Conservation (phyloP, 1,140 invertebrate species). For the Marisa cornuarietis region DNA sequence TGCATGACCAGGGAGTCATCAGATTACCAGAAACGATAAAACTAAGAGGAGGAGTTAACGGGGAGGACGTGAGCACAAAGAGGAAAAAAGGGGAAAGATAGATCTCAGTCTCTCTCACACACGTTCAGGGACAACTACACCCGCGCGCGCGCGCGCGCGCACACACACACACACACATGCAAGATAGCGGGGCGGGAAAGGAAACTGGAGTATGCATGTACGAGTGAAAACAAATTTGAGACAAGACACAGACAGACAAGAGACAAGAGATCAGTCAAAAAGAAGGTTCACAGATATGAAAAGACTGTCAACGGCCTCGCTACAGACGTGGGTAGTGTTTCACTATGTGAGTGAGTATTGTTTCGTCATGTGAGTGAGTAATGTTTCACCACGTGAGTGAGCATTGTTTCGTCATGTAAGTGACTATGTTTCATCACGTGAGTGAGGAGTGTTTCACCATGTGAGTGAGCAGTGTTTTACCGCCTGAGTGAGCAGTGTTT, state of each 20-base stretch:
- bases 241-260: background rate
- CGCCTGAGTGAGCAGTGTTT: background rate
- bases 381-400: background rate
- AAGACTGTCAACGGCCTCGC: background rate
- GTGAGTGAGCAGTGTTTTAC: background rate
- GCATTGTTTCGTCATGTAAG: too few relatives aligned
- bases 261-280: background rate
- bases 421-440: too few relatives aligned
- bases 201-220: background rate
- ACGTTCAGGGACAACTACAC: too few relatives aligned
- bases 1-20: too few relatives aligned
- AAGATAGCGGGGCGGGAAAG: too few relatives aligned
- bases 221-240: background rate
- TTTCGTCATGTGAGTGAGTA: background rate
- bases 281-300: background rate
- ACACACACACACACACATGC: background rate
- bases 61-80: background rate
- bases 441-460: background rate
- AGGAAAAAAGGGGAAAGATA: conserved; percentile 7
- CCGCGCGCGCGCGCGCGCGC: too few relatives aligned
- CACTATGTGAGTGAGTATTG: background rate
- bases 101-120: background rate
- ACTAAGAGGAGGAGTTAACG: background rate
- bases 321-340: too few relatives aligned
- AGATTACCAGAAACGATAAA: too few relatives aligned